phyloP scores from a whole-genome alignment of 2,888 invertebrate species.

The Sylvicola cinctus region DNA sequence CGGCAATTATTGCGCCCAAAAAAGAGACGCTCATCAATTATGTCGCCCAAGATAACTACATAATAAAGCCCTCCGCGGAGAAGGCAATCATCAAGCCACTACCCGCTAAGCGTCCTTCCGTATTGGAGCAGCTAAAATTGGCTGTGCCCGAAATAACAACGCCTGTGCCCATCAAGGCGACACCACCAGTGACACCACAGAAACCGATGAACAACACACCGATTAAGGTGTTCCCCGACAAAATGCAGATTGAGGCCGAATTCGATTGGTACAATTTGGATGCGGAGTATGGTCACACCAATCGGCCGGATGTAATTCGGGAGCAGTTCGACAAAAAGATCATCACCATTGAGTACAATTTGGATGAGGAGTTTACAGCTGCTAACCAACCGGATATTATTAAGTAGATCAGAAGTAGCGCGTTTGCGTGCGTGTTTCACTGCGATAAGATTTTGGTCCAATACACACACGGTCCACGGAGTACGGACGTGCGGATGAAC shows the following conservation, averaged over 20 bases:
- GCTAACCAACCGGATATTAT: constrained; percentile 12
- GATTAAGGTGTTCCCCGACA: constrained; percentile 7
- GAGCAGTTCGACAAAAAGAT: constrained; percentile 2
- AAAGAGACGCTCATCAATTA: constrained; percentile 23
- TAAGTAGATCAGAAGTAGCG: no score
- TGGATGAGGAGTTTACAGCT: constrained; percentile 21
- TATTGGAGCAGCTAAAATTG: no score
- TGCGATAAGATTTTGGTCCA: no score
- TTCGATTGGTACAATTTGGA: constrained; percentile 27
- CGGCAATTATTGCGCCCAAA: constrained; percentile 50
- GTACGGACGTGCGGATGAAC: no score
- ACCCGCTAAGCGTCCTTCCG: background rate
- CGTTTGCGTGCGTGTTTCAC: no score
- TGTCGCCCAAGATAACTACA: constrained; percentile 10
- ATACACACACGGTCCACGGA: no score
- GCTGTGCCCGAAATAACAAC: background rate
- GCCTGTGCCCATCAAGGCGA: background rate
- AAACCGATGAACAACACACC: background rate
- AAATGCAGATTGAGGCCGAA: constrained; percentile 21
- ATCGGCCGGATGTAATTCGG: constrained; percentile 12
- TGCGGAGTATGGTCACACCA: constrained; percentile 19
- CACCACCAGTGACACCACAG: background rate
- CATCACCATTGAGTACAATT: constrained; percentile 18
- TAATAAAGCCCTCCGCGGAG: constrained; percentile 9
- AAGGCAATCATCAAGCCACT: constrained; percentile 1